A percentile compares a stretch with the other conserved stretches of the same genome.
phyloP scores from a whole-genome alignment of 1,140 invertebrate species.

The Paraescarpia echinospica region DNA sequence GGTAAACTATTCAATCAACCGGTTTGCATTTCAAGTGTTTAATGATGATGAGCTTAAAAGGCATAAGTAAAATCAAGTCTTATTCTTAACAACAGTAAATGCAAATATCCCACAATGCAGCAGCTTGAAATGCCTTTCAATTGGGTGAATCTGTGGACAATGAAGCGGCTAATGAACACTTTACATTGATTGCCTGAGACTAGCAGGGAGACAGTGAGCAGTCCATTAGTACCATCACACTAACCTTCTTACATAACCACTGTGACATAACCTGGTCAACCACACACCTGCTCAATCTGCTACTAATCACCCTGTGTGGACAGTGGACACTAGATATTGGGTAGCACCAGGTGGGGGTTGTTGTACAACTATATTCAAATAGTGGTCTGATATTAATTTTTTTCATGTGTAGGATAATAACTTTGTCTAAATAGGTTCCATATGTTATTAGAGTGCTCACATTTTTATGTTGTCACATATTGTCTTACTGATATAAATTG shows the following conservation, averaged over 20 bases:
- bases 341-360: not conserved
- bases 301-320: not conserved
- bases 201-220: not conserved
- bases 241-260: not conserved
- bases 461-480: too few species aligned
- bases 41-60: not conserved
- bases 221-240: not conserved
- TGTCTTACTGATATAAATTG: too few species aligned
- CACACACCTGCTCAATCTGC: not conserved
- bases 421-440: too few species aligned
- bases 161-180: not conserved
- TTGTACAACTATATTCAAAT: too few species aligned
- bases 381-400: too few species aligned
- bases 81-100: not conserved
- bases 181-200: not conserved
- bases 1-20: not conserved
- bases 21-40: not conserved
- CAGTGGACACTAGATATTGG: not conserved
- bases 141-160: not conserved
- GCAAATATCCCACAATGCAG: not conserved
- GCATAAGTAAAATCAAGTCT: not conserved
- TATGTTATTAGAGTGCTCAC: too few species aligned
- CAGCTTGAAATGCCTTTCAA: not conserved
- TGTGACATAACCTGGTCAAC: not conserved
- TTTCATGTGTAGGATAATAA: too few species aligned